These are phyloP conservation scores for Drosophila paulistorum DNA, from an alignment of 1,140 invertebrate species.

Conservation along the genomic window DNA sequence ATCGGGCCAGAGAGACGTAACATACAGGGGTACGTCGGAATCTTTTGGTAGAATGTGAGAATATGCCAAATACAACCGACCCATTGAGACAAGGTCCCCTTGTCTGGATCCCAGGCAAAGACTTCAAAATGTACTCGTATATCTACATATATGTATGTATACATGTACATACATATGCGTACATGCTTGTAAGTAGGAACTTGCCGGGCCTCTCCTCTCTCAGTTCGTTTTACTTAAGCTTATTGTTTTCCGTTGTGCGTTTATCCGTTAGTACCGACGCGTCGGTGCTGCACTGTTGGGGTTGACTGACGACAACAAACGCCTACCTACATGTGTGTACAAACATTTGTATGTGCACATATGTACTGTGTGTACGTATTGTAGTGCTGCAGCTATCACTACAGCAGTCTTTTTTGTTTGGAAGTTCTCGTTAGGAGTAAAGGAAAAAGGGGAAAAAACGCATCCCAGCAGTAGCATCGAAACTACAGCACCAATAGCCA, in stretches of 20 bases:
- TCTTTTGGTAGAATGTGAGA: conserved; percentile 71
- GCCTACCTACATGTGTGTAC: conserved; percentile 6
- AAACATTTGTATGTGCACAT: conserved; percentile 10
- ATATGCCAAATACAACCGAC: conserved; percentile 69
- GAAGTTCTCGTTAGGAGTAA: conserved; percentile 54
- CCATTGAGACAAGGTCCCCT: neutral
- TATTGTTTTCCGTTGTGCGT: conserved; percentile 59
- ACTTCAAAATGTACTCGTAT: neutral
- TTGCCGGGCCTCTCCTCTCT: conserved; percentile 24
- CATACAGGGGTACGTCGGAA: conserved; percentile 29
- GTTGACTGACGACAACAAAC: conserved; percentile 9
- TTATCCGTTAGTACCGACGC: conserved; percentile 31
- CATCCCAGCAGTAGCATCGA: conserved; percentile 57
- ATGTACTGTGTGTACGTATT: conserved; percentile 17
- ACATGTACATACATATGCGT: conserved; percentile 9
- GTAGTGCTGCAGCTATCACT: conserved; percentile 36
- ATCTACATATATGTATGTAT: neutral
- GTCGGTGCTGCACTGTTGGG: conserved; percentile 54
- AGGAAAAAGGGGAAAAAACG: conserved; percentile 71
- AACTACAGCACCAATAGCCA: conserved; percentile 46
- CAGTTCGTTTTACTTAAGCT: conserved; percentile 65
- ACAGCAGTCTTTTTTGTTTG: conserved; percentile 57
- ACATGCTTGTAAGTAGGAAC: conserved; percentile 52
- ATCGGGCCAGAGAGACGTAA: neutral
- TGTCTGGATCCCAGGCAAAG: neutral